Evolutionary conservation across 2,797 vertebrate species (phyloP), one percentile per base, ranked within the genome.

Genomic region (Oreochromis mossambicus): DNA sequence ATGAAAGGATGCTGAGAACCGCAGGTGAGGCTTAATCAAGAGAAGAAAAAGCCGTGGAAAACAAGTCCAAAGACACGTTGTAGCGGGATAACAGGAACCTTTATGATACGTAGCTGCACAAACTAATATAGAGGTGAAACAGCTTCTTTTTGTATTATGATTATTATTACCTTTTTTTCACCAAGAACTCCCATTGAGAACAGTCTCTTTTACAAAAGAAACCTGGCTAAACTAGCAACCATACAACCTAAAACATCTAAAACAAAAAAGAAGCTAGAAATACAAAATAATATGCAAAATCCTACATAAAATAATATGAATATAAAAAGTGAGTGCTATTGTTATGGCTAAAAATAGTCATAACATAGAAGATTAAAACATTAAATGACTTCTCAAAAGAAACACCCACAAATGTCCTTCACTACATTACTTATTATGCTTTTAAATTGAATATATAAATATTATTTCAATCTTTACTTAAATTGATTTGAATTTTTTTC

Each of bases 1-100:
- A 81, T 4, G 83, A 80, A 91, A 88, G 92, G 96, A 96, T 96
- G 96, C 93, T 94, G 92, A 82, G 87, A 55, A 78, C 83, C 51
- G 88, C 89, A 92, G 91, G 89, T 91, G 84, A 66, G 43, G 51
- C 80, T 52, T 50, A 38, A 86, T 77, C 5, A 68, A 83, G 29
- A 10, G 78, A 83, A 43, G 41, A 66, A 54, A 76, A 79, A 84
- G 41, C 76, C 24, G 55, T 3, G 9, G 52, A 5, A 5, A 46
- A 32, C 10, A 8, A 43, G 1, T 10, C 17, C 46, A 48, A 56
- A 84, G 8, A 51, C 50, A 32, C 38, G 32, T 51, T 24, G 63
- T 15, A 68, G 38, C 63, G 26, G 14, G 38, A 34, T 9, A 54
- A 32, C 14, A 15, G 8, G 12, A 43, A 5, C 6, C 26, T 19